Conservation (phyloP, 2,113 vertebrate species). For the Chaetodon trifascialis region DNA sequence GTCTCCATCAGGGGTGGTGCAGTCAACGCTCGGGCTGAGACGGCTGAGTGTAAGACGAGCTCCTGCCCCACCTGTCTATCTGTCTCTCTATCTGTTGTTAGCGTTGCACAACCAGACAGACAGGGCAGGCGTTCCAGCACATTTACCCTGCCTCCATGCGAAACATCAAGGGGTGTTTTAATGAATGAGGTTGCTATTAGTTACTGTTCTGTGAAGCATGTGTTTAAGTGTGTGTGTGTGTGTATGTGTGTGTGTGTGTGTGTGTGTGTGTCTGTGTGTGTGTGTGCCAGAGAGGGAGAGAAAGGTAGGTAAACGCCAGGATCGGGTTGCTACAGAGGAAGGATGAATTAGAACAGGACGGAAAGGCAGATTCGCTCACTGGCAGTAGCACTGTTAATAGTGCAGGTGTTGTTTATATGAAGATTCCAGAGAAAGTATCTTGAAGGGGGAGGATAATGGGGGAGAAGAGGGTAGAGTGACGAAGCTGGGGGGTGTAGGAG, state of each 20-base stretch:
- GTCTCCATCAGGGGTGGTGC: conserved; percentile 40
- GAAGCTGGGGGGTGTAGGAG: conserved; percentile 36
- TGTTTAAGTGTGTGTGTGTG: conserved; percentile 66
- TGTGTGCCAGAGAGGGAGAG: conserved; percentile 54
- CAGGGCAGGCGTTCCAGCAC: conserved; percentile 81
- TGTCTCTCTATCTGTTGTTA: conserved; percentile 70
- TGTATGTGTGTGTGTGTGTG: conserved; percentile 61
- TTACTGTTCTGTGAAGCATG: conserved; percentile 83
- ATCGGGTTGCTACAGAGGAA: conserved; percentile 70
- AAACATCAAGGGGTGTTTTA: conserved; percentile 81
- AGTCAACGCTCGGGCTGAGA: not conserved
- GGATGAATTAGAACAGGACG: conserved; percentile 58
- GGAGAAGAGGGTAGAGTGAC: conserved; percentile 7
- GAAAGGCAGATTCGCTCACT: conserved; percentile 40
- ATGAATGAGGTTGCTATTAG: conserved; percentile 86
- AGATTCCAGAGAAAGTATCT: conserved; percentile 31
- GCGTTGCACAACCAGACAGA: conserved; percentile 61
- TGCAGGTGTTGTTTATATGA: conserved; percentile 65
- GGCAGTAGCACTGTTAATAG: conserved; percentile 40
- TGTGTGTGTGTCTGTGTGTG: conserved; percentile 57
- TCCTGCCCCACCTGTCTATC: conserved; percentile 70
- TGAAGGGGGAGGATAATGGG: not conserved
- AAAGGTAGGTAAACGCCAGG: conserved; percentile 57
- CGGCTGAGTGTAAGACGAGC: conserved; percentile 60
- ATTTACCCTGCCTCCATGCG: conserved; percentile 80